A percentile compares a stretch with the other conserved stretches of the same genome.
Evolutionary conservation across 1,140 invertebrate genomes (phyloP).

Genomic region (Limonius californicus): DNA sequence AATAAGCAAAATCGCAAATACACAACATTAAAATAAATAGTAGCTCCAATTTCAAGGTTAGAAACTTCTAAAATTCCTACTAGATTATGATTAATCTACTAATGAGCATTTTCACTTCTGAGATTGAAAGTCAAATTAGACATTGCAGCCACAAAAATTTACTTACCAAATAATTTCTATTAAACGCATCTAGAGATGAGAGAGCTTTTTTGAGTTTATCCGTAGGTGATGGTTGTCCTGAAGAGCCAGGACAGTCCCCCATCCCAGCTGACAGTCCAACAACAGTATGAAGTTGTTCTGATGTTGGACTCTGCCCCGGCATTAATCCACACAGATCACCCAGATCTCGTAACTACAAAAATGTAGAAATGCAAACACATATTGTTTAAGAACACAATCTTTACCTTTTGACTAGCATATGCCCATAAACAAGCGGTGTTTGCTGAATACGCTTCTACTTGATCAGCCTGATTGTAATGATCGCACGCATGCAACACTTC

Average conservation of each 20-base stretch:
- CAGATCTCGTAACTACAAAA: slow-evolving; percentile 70
- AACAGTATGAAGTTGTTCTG: slow-evolving; percentile 84
- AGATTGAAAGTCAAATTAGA: too few relatives aligned
- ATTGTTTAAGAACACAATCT: too few relatives aligned
- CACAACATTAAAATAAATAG: too few relatives aligned
- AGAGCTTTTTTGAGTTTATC: slow-evolving; percentile 87
- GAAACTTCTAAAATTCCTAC: too few relatives aligned
- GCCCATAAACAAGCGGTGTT: slow-evolving; percentile 89
- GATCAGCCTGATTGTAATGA: slow-evolving; percentile 60
- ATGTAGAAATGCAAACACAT: too few relatives aligned
- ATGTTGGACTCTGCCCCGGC: slow-evolving; percentile 77
- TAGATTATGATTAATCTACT: too few relatives aligned
- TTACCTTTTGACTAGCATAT: slow-evolving; percentile 87
- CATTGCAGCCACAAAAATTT: not conserved
- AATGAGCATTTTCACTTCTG: too few relatives aligned
- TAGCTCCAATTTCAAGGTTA: too few relatives aligned
- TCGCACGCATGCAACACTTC: slow-evolving; percentile 83
- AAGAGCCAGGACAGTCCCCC: slow-evolving; percentile 60
- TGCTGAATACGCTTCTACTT: slow-evolving; percentile 74
- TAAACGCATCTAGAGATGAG: slow-evolving; percentile 84
- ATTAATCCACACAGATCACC: slow-evolving; percentile 90
- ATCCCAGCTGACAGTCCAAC: slow-evolving; percentile 88
- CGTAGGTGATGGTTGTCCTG: slow-evolving; percentile 63
- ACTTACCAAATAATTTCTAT: slow-evolving; percentile 79
- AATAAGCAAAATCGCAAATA: too few relatives aligned